phyloP scores from a whole-genome alignment of 2,888 invertebrate genomes.

The Thymelicus sylvestris region DNA sequence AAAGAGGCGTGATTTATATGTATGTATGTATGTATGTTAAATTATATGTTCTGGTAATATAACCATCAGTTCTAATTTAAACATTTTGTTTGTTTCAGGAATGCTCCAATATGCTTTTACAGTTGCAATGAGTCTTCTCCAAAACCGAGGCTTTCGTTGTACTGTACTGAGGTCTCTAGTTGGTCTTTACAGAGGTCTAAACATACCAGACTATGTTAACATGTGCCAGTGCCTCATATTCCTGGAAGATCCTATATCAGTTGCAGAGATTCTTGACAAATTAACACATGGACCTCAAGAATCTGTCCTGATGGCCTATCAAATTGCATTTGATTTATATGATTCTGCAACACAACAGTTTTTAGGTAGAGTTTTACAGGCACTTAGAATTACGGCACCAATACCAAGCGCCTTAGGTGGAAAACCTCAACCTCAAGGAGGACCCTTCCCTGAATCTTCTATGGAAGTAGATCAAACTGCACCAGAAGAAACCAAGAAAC shows the following conservation, averaged over 20 bases:
- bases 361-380: conserved; percentile 93
- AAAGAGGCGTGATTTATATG: no score
- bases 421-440: conserved; percentile 89
- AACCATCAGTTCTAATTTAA: no score
- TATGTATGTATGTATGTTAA: no score
- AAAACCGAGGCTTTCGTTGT: conserved; percentile 96
- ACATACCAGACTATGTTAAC: conserved; percentile 98
- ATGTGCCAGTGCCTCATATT: conserved; percentile 99
- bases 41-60: no score
- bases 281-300: conserved; percentile 91
- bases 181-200: conserved; percentile 93
- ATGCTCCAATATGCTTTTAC: conserved; percentile 98
- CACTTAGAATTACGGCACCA: conserved; percentile 92
- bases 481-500: conserved; percentile 71
- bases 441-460: conserved; percentile 78
- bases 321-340: conserved; percentile 99
- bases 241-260: conserved; percentile 96
- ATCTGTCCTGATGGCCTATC: conserved; percentile 97
- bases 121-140: conserved; percentile 98
- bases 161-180: conserved; percentile 95
- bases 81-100: conserved; percentile 66
- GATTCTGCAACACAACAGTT: conserved; percentile 99
- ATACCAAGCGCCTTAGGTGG: conserved; percentile 90
- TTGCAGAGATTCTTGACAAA: conserved; percentile 96
- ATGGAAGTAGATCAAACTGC: conserved; percentile 78